A percentile compares a stretch with the other conserved stretches of the same genome.
phyloP scores from a whole-genome alignment of 2,113 vertebrate species.

The rabbit (Oryctolagus cuniculus) region mOryCun1.1 NC_091446.1:66237501-66238000 shows the following conservation, averaged over 20 bases:
- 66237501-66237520: conserved; percentile 1
- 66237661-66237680: not conserved
- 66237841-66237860: conserved; percentile 6
- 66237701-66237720: not conserved
- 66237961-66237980: conserved; percentile 8
- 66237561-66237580: not conserved
- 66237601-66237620: not conserved
- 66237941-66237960: not conserved
- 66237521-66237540: not conserved
- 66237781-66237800: not conserved
- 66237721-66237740: not conserved
- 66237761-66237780: not conserved
- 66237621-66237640: not conserved
- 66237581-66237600: conserved; percentile 29
- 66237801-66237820: not conserved
- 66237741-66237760: conserved; percentile 13
- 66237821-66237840: not conserved
- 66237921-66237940: not conserved
- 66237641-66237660: conserved; percentile 7
- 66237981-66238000: not conserved
- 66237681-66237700: not conserved
- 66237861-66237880: not conserved
- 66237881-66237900: not conserved
- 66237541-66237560: not conserved
- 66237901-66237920: conserved; percentile 5